Evolutionary conservation across 2,888 invertebrate species (phyloP), one percentile per base, ranked within the genome.

Genomic region (Digitonthophagus gazella): DNA sequence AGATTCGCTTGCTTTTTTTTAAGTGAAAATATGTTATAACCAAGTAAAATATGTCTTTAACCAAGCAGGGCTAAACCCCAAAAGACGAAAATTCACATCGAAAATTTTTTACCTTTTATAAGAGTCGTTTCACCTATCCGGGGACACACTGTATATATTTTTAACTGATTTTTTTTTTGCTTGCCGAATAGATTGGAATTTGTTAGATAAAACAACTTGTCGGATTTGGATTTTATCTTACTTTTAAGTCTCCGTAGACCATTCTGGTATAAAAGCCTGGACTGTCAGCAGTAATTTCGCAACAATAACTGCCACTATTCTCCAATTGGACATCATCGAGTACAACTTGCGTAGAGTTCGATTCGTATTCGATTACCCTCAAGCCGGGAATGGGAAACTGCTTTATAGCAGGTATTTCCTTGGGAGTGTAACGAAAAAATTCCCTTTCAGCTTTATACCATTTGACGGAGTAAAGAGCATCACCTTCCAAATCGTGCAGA

Each of bases 391-490:
- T 86, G 56, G 85, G 83, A 78, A 90, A 91, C 74, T 88, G 85
- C 82, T 90, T 90, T 69, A 87, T 83, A 0, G 89, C 87, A 3
- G 89, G 89, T 14, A 84, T 86, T 74, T 90, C 89, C 70, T 87
- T 84, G 0, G 90, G 90, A 2, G 88, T 81, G 71, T 71, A 76
- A 67, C 89, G 83, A 75, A 86, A 90, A 81, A 90, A 90, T 80
- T 90, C 90, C 2, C 87, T 80, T 71, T 85, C 85, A 1, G 87
- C 88, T 63, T 87, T 85, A 80, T 90, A 90, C 90, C 91, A 91
- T 81, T 90, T 90, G 72, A 90, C 88, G 56, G 89, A 85, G 80
- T 90, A 91, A 57, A 91, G 81, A 57, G 86, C 85, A 74, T 90
- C 90, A 15, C 87, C 86, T 75, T 90, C 90, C 73, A 90, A 81